phyloP scores from a whole-genome alignment of 2,113 vertebrate genomes.

The Oplegnathus fasciatus region DNA sequence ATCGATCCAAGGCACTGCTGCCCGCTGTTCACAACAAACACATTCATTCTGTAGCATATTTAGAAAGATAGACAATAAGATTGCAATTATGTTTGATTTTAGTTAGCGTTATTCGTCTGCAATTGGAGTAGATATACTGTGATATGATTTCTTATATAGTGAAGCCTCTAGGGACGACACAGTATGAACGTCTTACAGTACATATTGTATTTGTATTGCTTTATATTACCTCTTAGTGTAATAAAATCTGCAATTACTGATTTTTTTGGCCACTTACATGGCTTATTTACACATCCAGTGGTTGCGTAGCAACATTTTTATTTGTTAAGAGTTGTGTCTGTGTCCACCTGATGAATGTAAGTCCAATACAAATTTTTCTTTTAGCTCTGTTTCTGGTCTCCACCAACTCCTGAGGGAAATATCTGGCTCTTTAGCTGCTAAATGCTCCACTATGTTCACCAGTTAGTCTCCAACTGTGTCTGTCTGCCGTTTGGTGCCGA shows the following conservation, averaged over 20 bases:
- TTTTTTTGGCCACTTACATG: conserved; percentile 2
- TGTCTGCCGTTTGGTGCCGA: not conserved
- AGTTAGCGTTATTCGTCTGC: not conserved
- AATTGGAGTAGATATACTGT: not conserved
- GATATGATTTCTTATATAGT: not conserved
- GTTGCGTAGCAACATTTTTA: not conserved
- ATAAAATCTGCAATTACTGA: not conserved
- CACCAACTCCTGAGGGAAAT: not conserved
- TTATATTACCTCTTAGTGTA: not conserved
- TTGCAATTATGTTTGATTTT: not conserved
- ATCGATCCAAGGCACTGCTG: not conserved
- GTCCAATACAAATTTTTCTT: too few species aligned
- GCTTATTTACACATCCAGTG: not conserved
- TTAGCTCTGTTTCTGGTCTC: not conserved
- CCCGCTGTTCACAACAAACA: conserved; percentile 22
- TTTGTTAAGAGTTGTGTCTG: not conserved
- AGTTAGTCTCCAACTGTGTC: not conserved
- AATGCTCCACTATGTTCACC: too few species aligned
- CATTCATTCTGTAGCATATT: not conserved
- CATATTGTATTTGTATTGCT: not conserved
- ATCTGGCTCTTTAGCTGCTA: not conserved
- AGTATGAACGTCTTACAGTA: not conserved
- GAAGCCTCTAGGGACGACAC: not conserved
- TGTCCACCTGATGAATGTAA: not conserved
- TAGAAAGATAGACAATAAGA: not conserved